Percentiles rank a stretch among this genome's conserved stretches.
Evolutionary conservation across 2,888 invertebrate genomes (phyloP).

Genomic region (Caenorhabditis parvicauda): DNA sequence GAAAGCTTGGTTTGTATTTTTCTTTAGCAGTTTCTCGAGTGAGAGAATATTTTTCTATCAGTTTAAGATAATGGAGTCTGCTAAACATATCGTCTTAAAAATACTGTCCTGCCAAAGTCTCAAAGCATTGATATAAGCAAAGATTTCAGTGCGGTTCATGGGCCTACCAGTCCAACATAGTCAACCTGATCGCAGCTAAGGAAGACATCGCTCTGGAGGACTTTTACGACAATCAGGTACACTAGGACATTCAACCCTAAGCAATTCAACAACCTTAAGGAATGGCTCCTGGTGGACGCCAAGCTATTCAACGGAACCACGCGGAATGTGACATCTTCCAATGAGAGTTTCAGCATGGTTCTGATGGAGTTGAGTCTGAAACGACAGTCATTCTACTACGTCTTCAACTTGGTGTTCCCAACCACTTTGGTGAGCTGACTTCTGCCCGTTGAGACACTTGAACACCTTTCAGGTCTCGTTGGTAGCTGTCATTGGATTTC

Average conservation of each 20-base stretch:
- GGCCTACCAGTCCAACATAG: conserved; percentile 58
- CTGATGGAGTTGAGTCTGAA: conserved; percentile 51
- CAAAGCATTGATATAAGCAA: background rate
- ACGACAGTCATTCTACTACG: conserved; percentile 66
- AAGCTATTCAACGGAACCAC: conserved; percentile 51
- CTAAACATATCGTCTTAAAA: background rate
- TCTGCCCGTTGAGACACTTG: background rate
- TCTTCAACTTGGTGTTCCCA: conserved; percentile 67
- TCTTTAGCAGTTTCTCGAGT: too few species aligned
- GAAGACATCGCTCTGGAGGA: conserved; percentile 57
- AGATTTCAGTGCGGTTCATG: conserved; percentile 59
- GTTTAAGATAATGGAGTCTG: background rate
- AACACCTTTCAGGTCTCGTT: conserved; percentile 63
- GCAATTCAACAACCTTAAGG: conserved; percentile 11
- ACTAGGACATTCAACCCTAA: too few species aligned
- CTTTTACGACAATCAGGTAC: conserved; percentile 61
- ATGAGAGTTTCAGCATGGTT: conserved; percentile 59
- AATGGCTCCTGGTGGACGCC: conserved; percentile 50
- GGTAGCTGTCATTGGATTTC: conserved; percentile 67
- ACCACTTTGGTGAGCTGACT: conserved; percentile 64
- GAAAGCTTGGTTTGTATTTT: too few species aligned
- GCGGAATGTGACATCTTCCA: conserved; percentile 36
- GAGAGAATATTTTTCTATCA: conserved; percentile 1
- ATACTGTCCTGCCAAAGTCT: too few species aligned
- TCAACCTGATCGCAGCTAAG: conserved; percentile 49